phyloP scores from a whole-genome alignment of 2,113 vertebrate genomes.

The Anser cygnoides region DNA sequence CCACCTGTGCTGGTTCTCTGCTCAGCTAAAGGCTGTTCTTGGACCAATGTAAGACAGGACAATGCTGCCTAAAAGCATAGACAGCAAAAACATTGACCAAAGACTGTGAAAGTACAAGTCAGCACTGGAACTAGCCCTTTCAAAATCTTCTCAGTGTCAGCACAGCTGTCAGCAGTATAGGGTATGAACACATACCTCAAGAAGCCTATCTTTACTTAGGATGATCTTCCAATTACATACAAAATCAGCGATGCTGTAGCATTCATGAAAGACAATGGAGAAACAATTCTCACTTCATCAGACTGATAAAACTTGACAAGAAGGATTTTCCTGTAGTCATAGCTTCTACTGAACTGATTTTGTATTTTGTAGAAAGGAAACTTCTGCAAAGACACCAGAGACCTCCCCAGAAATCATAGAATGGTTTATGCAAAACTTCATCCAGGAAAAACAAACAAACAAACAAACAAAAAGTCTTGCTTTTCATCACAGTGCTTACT shows the following conservation, averaged over 20 bases:
- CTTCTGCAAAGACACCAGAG: background rate
- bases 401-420: background rate
- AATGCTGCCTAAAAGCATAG: background rate
- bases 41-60: background rate
- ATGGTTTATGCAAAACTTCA: background rate
- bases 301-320: background rate
- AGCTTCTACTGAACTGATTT: background rate
- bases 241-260: background rate
- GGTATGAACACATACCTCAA: background rate
- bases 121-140: background rate
- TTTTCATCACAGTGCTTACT: background rate
- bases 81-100: background rate
- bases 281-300: background rate
- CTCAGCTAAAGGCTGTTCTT: background rate
- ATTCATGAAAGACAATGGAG: background rate
- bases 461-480: no score
- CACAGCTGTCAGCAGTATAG: background rate
- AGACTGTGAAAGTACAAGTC: background rate
- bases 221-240: background rate
- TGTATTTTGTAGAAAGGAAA: background rate
- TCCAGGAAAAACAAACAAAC: background rate
- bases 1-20: background rate
- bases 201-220: background rate
- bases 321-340: background rate
- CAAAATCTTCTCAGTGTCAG: background rate